Base-by-base conservation (phyloP, 2,113 vertebrate species). In the Oncorhynchus clarkii region DNA sequence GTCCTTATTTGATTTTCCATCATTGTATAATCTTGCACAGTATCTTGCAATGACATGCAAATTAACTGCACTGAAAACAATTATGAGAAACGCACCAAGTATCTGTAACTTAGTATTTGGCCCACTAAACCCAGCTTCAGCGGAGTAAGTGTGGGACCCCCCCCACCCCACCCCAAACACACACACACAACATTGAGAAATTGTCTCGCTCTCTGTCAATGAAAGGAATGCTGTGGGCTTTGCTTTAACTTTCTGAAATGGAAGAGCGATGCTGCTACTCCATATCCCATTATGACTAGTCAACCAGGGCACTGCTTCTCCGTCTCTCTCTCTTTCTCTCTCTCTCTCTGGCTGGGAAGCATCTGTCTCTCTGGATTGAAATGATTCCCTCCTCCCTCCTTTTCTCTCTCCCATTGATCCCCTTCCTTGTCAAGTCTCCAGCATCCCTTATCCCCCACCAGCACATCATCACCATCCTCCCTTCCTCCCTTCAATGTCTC, bases 391-490 rank as follows among this genome's bases (percentile, higher is more conserved):
- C 71, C 67, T 77, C 76, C 78, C 76, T 87, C 84, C 81, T 75
- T 82, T 45, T 45, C 86, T 76, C 81, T 59, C 31, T 72, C 75
- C 48, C 74, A 84, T 87, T 89, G 83, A 91, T 88, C 86, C 72
- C 54, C 16, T 89, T 85, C 74, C 78, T 87, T 92, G 87, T 91
- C 88, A 87, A 82, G 73, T 82, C 82, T 87, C 86, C 87, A 92
- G 84, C 78, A 62, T 81, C 71, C 82, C 85, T 88, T 87, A 87
- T 86, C 84, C 89, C 73, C 79, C 71, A 49, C 79, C 77, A 24
- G 70, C 83, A 78, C 84, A 86, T 84, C 84, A 12, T 45, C 27
- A 27, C 31, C 45, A 34, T 71, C 26, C 31, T 24, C 26, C 48
- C 68, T 85, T 83, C 60, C 31, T 24, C 26, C 48, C 68, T 85